These are phyloP conservation scores for Dynastes hyllus DNA, from an alignment of 2,888 invertebrate species.

Conservation along the genomic window DNA sequence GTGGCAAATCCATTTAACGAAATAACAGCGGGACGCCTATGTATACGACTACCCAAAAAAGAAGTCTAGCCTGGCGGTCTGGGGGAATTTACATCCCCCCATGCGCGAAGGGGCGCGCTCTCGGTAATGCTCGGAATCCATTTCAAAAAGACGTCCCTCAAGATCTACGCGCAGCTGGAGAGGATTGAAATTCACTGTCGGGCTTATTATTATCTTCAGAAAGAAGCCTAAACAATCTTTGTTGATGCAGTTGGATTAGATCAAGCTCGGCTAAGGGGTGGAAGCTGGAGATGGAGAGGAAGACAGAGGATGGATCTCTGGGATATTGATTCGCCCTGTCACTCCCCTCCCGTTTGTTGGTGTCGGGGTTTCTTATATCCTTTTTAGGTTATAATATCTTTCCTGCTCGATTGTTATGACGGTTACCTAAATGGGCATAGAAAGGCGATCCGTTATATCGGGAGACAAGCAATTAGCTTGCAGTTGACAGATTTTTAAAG, in stretches of 20 bases:
- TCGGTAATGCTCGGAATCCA: constrained; percentile 64
- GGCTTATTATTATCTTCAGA: constrained; percentile 64
- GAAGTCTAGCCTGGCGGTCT: background rate
- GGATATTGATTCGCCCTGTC: too few relatives aligned
- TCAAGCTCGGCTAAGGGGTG: constrained; percentile 50
- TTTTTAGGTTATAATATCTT: constrained; percentile 27
- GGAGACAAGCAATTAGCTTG: too few relatives aligned
- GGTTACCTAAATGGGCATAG: too few relatives aligned
- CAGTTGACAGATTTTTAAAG: too few relatives aligned
- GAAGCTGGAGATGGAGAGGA: constrained; percentile 12
- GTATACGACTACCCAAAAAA: background rate
- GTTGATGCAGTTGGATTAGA: constrained; percentile 66
- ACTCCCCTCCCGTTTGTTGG: constrained; percentile 42
- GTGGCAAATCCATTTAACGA: constrained; percentile 58
- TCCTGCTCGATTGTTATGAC: background rate
- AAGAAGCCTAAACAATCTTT: constrained; percentile 66
- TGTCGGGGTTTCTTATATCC: constrained; percentile 46
- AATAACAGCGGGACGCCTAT: constrained; percentile 48
- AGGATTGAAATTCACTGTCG: constrained; percentile 54
- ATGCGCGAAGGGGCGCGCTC: constrained; percentile 53
- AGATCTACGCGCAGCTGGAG: constrained; percentile 60
- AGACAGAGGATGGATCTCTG: constrained; percentile 21
- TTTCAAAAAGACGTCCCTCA: constrained; percentile 60
- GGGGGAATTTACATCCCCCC: constrained; percentile 59
- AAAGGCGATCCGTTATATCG: too few relatives aligned